A percentile compares a stretch with the other conserved stretches of the same genome.
phyloP scores from a whole-genome alignment of 2,888 invertebrate genomes.

The Caenorhabditis sp. region DNA sequence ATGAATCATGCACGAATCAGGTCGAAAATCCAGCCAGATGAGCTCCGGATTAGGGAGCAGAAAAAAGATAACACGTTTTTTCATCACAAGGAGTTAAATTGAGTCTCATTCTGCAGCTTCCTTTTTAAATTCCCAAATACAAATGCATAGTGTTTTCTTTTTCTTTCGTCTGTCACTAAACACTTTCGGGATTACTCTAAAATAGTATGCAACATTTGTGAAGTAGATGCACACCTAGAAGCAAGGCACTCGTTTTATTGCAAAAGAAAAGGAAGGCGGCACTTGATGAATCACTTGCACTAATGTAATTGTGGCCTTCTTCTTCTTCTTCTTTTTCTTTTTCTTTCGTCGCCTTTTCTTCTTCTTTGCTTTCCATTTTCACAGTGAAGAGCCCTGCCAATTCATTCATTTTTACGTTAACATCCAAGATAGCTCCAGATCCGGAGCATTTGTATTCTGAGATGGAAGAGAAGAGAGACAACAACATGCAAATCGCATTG shows the following conservation, averaged over 20 bases:
- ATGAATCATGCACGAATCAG: too few species aligned
- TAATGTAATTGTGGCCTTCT: constrained; percentile 56
- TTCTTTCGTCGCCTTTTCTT: neutral
- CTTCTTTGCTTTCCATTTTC: too few species aligned
- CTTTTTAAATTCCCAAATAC: too few species aligned
- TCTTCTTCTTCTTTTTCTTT: neutral
- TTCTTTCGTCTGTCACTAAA: too few species aligned
- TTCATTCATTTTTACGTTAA: constrained; percentile 5
- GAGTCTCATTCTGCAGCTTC: too few species aligned
- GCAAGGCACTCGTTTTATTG: constrained; percentile 11
- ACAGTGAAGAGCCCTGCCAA: neutral
- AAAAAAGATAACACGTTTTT: neutral
- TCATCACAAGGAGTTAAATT: too few species aligned
- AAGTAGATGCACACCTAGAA: constrained; percentile 11
- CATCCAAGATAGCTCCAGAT: constrained; percentile 5
- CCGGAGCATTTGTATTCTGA: too few species aligned
- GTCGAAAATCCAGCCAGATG: neutral
- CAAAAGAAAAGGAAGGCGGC: constrained; percentile 36
- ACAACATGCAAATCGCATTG: constrained; percentile 37
- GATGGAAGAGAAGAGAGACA: too few species aligned
- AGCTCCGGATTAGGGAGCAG: neutral
- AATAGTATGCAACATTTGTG: too few species aligned
- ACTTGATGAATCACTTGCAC: constrained; percentile 63
- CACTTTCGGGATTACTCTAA: neutral
- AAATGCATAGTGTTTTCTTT: too few species aligned